These are phyloP conservation scores for Heterohyrax brucei DNA, from an alignment of 2,797 vertebrate species.

Conservation along the genomic window DNA sequence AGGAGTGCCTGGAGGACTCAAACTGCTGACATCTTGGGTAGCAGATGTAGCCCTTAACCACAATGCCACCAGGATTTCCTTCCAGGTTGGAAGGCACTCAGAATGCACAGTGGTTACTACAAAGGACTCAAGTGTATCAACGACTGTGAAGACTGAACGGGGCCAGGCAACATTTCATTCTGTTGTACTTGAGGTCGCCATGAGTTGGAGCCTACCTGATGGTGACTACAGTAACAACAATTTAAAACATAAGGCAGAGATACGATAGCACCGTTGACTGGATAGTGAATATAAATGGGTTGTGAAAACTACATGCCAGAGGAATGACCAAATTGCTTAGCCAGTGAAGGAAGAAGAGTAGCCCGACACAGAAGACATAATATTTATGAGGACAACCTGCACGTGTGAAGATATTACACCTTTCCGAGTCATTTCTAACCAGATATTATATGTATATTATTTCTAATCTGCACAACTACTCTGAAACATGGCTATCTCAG, in stretches of 20 bases:
- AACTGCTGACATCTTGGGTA: too few relatives aligned
- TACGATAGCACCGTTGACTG: background rate
- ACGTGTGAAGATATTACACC: background rate
- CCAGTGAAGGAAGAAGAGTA: background rate
- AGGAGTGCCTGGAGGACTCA: too few relatives aligned
- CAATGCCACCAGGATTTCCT: too few relatives aligned
- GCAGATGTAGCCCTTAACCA: too few relatives aligned
- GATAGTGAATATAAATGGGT: background rate
- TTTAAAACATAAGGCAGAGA: constrained; percentile 15
- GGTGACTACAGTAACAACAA: background rate
- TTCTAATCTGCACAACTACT: background rate
- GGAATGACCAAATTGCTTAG: background rate
- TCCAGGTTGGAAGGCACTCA: background rate
- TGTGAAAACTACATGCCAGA: background rate
- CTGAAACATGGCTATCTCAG: background rate
- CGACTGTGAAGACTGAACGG: background rate
- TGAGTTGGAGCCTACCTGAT: background rate
- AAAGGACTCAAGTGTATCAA: background rate
- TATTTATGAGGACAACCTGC: background rate
- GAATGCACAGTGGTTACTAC: background rate
- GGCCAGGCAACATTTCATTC: background rate
- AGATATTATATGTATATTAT: background rate
- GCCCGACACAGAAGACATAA: background rate
- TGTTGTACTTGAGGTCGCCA: background rate
- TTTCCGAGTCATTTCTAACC: background rate